Evolutionary conservation across 2,113 vertebrate species (phyloP), one percentile per base, ranked within the genome.

Genomic region (Larimichthys crocea): DNA sequence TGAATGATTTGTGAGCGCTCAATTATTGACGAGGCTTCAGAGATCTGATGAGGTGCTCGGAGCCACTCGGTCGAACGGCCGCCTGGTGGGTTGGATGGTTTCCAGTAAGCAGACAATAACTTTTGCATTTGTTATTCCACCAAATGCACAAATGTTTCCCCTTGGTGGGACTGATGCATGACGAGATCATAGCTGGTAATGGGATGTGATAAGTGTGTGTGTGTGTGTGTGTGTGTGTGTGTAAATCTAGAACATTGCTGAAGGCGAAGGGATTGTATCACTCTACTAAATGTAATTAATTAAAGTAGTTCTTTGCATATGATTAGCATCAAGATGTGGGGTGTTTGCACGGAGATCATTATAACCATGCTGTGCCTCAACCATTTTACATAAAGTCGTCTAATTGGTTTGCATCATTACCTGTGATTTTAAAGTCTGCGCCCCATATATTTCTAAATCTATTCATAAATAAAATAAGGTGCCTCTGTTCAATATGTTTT

Each of bases 1-100:
- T 92, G 80, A 93, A 94, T 92, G 88, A 94, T 94, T 94, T 89
- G 81, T 83, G 72, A 85, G 89, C 2, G 0, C 61, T 93, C 57
- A 93, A 93, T 93, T 88, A 93, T 93, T 91, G 74, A 94, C 24
- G 10, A 80, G 69, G 80, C 80, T 77, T 80, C 74, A 86, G 87
- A 88, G 91, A 90, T 92, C 87, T 88, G 87, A 93, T 90, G 91
- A 93, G 79, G 70, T 48, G 77, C 77, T 77, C 17, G 7, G 67
- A 79, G 90, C 70, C 66, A 5, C 79, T 53, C 19, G n/a, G 53
- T 57, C 5, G 75, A 64, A 61, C 10, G 20, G 46, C 56, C 31
- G 40, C 63, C 60, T 63, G 62, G 60, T 65, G 76, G 75, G 17
- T 35, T 80, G 86, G 77, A 66, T 29, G 29, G 46, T 72, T 89